These are phyloP conservation scores for Osmerus eperlanus DNA, from an alignment of 2,113 vertebrate genomes.

Conservation along the genomic window DNA sequence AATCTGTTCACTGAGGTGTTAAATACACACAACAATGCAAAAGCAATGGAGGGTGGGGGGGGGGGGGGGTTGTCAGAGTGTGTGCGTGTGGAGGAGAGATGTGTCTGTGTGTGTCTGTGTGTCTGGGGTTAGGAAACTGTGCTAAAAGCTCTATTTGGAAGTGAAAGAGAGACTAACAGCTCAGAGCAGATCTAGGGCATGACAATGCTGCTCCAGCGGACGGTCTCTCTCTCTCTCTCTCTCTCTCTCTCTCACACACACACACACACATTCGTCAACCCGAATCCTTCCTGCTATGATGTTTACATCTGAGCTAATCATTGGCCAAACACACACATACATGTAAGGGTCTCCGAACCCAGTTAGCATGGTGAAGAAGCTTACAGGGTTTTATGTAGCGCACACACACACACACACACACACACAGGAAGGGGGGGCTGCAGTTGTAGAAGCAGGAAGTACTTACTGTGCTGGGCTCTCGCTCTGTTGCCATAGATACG, in stretches of 20 bases:
- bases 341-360: slow-evolving; percentile 29
- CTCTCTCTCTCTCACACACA: no score
- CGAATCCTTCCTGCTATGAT: not conserved
- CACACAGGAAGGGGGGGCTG: slow-evolving; percentile 32
- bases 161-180: slow-evolving; percentile 58
- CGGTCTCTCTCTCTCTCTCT: slow-evolving; percentile 42
- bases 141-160: slow-evolving; percentile 67
- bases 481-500: slow-evolving; percentile 84
- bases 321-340: slow-evolving; percentile 11
- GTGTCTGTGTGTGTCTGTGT: slow-evolving; percentile 4
- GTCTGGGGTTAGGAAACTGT: slow-evolving; percentile 27
- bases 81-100: not conserved
- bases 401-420: slow-evolving; percentile 19
- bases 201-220: slow-evolving; percentile 41
- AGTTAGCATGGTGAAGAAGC: not conserved
- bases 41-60: slow-evolving; percentile 33
- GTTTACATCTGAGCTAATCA: slow-evolving; percentile 15
- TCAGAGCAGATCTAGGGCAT: slow-evolving; percentile 57
- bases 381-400: no score
- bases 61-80: slow-evolving; percentile 2
- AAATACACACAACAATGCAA: slow-evolving; percentile 72
- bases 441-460: slow-evolving; percentile 60
- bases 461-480: slow-evolving; percentile 95
- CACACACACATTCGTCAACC: not conserved
- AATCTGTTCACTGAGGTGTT: slow-evolving; percentile 74